Conservation (phyloP, 92 coral and sea anemone genomes). For the Nematostella vectensis region DNA sequence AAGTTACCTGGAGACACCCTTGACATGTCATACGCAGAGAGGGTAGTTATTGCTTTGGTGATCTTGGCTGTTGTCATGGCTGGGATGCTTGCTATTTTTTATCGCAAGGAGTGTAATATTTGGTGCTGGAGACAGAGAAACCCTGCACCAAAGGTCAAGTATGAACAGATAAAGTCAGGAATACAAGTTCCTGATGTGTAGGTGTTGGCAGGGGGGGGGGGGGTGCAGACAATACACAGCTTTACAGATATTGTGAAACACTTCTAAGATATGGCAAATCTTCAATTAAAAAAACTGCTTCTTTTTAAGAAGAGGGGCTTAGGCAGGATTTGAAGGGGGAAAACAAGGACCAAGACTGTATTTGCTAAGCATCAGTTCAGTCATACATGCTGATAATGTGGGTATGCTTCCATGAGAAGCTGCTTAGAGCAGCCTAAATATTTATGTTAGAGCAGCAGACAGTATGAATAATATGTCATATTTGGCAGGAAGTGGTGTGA, state of each 20-base stretch:
- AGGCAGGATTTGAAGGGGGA: too few relatives aligned
- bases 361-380: too few relatives aligned
- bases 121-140: slow-evolving; percentile 39
- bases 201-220: neutral
- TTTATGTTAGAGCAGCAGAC: too few relatives aligned
- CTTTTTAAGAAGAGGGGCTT: too few relatives aligned
- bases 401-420: too few relatives aligned
- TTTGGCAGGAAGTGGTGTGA: too few relatives aligned
- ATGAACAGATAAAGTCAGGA: slow-evolving; percentile 63
- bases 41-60: slow-evolving; percentile 66
- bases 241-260: slow-evolving; percentile 2
- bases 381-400: too few relatives aligned
- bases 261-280: too few relatives aligned
- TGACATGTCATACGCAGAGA: slow-evolving; percentile 55
- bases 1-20: slow-evolving; percentile 82
- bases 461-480: too few relatives aligned
- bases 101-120: slow-evolving; percentile 71
- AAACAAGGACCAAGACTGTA: too few relatives aligned
- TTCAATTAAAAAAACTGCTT: too few relatives aligned
- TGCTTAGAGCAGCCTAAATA: too few relatives aligned
- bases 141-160: slow-evolving; percentile 53
- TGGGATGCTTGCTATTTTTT: slow-evolving; percentile 49
- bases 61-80: slow-evolving; percentile 55
- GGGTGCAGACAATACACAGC: neutral
- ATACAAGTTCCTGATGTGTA: slow-evolving; percentile 61